These are phyloP conservation scores for Grantiella picta DNA, from an alignment of 2,113 vertebrate genomes.

Conservation along the genomic window DNA sequence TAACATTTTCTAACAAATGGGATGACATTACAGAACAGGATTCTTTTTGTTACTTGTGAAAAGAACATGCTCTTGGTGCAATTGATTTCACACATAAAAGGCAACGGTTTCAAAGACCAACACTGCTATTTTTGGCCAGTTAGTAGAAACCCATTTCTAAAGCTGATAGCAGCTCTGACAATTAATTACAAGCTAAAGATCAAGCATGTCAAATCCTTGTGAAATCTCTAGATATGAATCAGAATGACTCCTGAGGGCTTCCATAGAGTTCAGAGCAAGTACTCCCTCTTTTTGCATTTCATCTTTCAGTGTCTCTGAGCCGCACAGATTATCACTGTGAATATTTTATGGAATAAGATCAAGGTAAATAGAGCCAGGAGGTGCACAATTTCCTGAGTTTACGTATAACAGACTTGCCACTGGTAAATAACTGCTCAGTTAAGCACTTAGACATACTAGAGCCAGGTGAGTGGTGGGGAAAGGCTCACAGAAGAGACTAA, in stretches of 20 bases:
- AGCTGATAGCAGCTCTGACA: conserved; percentile 34
- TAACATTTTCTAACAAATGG: conserved; percentile 1
- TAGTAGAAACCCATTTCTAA: not conserved
- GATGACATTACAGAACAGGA: conserved; percentile 4
- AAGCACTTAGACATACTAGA: not conserved
- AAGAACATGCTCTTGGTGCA: not conserved
- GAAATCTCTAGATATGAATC: conserved; percentile 2
- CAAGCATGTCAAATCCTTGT: conserved; percentile 42
- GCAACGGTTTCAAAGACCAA: conserved; percentile 17
- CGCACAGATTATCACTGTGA: not conserved
- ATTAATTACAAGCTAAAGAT: conserved; percentile 54
- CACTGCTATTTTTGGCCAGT: not conserved
- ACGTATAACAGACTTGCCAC: not conserved
- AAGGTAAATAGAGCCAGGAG: not conserved
- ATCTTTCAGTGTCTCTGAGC: not conserved
- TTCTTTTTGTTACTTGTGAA: conserved; percentile 26
- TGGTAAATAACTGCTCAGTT: not conserved
- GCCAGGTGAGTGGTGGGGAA: not conserved
- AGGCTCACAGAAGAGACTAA: not conserved
- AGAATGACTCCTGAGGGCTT: not conserved
- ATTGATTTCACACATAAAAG: conserved; percentile 57
- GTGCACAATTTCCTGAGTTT: not conserved
- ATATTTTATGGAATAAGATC: not conserved
- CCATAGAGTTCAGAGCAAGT: not conserved
- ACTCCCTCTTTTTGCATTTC: not conserved